Evolutionary conservation across 2,797 vertebrate species (phyloP).

Genomic region (Philypnodon macrostomus): DNA sequence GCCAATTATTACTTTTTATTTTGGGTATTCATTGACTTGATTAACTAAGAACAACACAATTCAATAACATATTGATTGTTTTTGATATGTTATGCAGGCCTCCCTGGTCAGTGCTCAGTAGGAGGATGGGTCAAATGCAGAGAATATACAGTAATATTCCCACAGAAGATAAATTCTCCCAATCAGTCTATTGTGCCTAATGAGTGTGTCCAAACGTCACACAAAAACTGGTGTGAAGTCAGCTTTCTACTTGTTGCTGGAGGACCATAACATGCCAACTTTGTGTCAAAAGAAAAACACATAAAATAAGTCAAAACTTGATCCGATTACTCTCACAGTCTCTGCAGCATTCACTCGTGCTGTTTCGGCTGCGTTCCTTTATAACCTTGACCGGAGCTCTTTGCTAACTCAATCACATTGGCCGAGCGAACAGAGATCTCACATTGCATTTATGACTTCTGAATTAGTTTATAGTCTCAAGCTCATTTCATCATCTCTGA

Average conservation of each 20-base stretch:
- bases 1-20: too few species aligned
- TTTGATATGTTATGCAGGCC: too few species aligned
- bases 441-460: conserved; percentile 30
- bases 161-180: too few species aligned
- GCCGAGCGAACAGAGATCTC: conserved; percentile 27
- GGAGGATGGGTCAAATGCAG: too few species aligned
- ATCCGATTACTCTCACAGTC: conserved; percentile 2
- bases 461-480: conserved; percentile 57
- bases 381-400: conserved; percentile 29
- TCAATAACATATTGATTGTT: too few species aligned
- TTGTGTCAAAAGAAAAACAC: background rate
- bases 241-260: background rate
- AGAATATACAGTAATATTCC: too few species aligned
- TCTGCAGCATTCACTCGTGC: background rate
- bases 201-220: too few species aligned
- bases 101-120: too few species aligned
- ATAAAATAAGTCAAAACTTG: conserved; percentile 13
- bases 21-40: too few species aligned
- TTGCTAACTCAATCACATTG: conserved; percentile 31
- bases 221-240: too few species aligned
- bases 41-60: background rate
- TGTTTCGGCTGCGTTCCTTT: background rate
- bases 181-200: too few species aligned
- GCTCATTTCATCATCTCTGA: conserved; percentile 52
- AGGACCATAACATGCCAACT: background rate